Base-by-base conservation (phyloP, 1,140 invertebrate genomes). In the Delia radicum region DNA sequence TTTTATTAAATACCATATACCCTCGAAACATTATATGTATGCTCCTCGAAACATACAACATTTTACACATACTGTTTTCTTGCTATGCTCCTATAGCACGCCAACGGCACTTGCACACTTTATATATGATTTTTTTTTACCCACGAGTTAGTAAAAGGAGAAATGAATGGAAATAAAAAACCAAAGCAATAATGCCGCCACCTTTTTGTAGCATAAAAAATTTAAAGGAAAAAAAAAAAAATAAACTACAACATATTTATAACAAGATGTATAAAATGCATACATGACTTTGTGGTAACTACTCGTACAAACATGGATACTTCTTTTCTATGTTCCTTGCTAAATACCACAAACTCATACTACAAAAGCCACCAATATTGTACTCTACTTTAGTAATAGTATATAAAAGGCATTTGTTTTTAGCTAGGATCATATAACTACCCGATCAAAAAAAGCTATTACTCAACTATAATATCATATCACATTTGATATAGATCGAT, bases 151-250 rank as follows among this genome's bases (percentile, higher is more conserved):
- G 28, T 31, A 15, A 67, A 67, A 29, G 24, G 12, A 8, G 65
- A 33, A 55, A 55, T 55, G n/a, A 55, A 55, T 55, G 48, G n/a
- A 21, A 55, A 55, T 18, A 55, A 55, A 18, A 18, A 55, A 55
- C 21, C 29, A 69, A 69, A 69, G 65, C 65, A 69, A 69, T 67
- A 67, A 67, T 67, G 63, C 65, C 65, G 65, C 65, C 65, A 69
- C 29, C 65, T 69, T 69, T 69, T 37, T 37, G 29, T 21, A 37
- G 24, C 65, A 8, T 63, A 13, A 24, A 13, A 26, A 27, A 24
- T 33, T 31, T 37, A 33, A 1, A 10, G 13, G 18, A 15, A 4
- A 0, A 3, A 18, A 8, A 21, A 21, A 18, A 18, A 21, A 55
- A 55, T 55, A 55, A 21, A 55, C 0, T 3, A n/a, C n/a, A 28